These are phyloP conservation scores for Stenoptilia bipunctidactyla DNA, from an alignment of 2,888 invertebrate genomes.

Conservation along the genomic window DNA sequence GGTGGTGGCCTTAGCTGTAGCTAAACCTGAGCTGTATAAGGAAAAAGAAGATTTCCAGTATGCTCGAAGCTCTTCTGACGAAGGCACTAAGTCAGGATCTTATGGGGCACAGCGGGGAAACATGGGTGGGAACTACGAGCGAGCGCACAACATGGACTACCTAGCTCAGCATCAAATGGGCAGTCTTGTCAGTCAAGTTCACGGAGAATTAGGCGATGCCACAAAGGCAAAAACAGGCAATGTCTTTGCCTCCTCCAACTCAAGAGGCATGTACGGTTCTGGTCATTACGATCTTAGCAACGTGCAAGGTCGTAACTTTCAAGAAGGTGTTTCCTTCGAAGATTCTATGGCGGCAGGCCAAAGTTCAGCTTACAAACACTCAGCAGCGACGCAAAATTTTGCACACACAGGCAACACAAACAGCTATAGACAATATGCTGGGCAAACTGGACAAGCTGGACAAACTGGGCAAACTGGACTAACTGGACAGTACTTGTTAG, in stretches of 20 bases:
- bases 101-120: slow-evolving; percentile 65
- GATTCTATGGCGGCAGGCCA: slow-evolving; percentile 20
- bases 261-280: slow-evolving; percentile 51
- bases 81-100: slow-evolving; percentile 51
- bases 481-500: background rate
- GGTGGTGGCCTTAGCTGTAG: slow-evolving; percentile 34
- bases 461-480: background rate
- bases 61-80: slow-evolving; percentile 59
- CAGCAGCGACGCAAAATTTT: slow-evolving; percentile 3
- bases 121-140: slow-evolving; percentile 63
- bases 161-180: slow-evolving; percentile 62
- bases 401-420: slow-evolving; percentile 2
- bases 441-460: background rate
- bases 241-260: slow-evolving; percentile 52
- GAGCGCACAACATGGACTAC: slow-evolving; percentile 60
- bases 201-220: slow-evolving; percentile 55
- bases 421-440: slow-evolving; percentile 1
- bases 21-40: slow-evolving; percentile 50
- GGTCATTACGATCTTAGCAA: slow-evolving; percentile 45
- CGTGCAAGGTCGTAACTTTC: slow-evolving; percentile 50
- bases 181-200: slow-evolving; percentile 44
- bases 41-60: slow-evolving; percentile 64
- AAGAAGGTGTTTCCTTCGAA: slow-evolving; percentile 29
- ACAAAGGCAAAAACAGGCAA: slow-evolving; percentile 41
- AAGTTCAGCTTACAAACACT: background rate